Base-by-base conservation (phyloP, 2,797 vertebrate genomes). In the Thripadectes ignobilis region DNA sequence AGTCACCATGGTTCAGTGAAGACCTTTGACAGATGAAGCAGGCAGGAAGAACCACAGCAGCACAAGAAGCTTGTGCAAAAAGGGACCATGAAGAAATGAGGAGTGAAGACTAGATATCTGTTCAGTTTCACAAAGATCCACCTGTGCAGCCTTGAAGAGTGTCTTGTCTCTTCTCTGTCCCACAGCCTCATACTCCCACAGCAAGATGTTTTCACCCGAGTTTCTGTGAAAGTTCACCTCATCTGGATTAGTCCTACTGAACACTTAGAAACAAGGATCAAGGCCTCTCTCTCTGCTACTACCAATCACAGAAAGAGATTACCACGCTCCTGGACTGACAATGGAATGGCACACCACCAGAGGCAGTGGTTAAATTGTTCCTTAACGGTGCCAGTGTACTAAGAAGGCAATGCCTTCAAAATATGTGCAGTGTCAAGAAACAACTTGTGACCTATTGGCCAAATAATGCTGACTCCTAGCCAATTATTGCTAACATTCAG, bases 1-100 rank as follows among this genome's bases (percentile, higher is more conserved):
- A 96, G 80, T 92, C 93, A 93, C 62, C 43, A 61, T 0, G 14
- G 92, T 49, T 95, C 73, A 73, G 54, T 51, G 92, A 89, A 84
- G 79, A 91, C 65, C 57, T 85, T 26, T 96, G 93, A 95, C 73
- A 89, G 54, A 92, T 49, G 86, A 95, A 94, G 55, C 15, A 89
- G 45, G 49, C 69, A 91, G 80, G 83, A 86, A 32, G 61, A 74
- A 92, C 26, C 45, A 41, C 32, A 54, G 76, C 30, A 89, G 67
- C 48, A 81, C 39, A 52, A 59, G 45, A 24, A 57, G 10, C 43
- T 88, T 66, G 14, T 63, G 27, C 36, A n/a, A 87, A 61, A 84
- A 73, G 41, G 19, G 15, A 73, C 36, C 4, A 2, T 7, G 46
- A 91, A 91, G 18, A 18, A 77, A 66, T 13, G 48, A 41, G 20